These are phyloP conservation scores for Archocentrus centrarchus DNA, from an alignment of 2,113 vertebrate genomes.

Conservation along the genomic window DNA sequence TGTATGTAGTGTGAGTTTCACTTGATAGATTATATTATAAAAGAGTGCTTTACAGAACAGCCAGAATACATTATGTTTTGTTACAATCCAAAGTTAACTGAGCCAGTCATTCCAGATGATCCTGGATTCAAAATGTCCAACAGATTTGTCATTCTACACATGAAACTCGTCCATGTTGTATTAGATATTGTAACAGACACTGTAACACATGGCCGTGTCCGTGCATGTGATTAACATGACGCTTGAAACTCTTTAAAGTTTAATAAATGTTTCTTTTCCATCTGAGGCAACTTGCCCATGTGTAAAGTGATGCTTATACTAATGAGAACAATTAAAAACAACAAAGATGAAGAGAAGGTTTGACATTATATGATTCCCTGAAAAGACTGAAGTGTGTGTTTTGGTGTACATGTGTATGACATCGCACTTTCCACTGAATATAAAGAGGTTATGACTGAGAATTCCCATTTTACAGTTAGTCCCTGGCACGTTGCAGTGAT, in stretches of 20 bases:
- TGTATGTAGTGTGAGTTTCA: slow-evolving; percentile 26
- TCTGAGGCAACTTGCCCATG: slow-evolving; percentile 20
- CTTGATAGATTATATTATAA: slow-evolving; percentile 33
- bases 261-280: slow-evolving; percentile 21
- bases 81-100: slow-evolving; percentile 24
- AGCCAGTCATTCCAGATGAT: slow-evolving; percentile 26
- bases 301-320: slow-evolving; percentile 41
- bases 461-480: slow-evolving; percentile 29
- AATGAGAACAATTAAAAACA: slow-evolving; percentile 67
- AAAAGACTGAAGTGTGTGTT: slow-evolving; percentile 64
- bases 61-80: slow-evolving; percentile 17
- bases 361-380: slow-evolving; percentile 75
- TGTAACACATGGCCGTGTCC: slow-evolving; percentile 20
- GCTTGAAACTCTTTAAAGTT: slow-evolving; percentile 19
- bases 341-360: slow-evolving; percentile 51
- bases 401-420: slow-evolving; percentile 10
- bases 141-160: slow-evolving; percentile 19
- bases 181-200: slow-evolving; percentile 17
- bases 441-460: slow-evolving; percentile 40
- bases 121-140: slow-evolving; percentile 15
- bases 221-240: slow-evolving; percentile 24
- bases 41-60: slow-evolving; percentile 32
- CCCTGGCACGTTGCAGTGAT: slow-evolving; percentile 5
- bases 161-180: slow-evolving; percentile 26
- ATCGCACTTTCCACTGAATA: slow-evolving; percentile 30